Percentiles rank a stretch among this genome's conserved stretches.
Evolutionary conservation across 1,140 invertebrate genomes (phyloP).

Genomic region (Spodoptera litura): DNA sequence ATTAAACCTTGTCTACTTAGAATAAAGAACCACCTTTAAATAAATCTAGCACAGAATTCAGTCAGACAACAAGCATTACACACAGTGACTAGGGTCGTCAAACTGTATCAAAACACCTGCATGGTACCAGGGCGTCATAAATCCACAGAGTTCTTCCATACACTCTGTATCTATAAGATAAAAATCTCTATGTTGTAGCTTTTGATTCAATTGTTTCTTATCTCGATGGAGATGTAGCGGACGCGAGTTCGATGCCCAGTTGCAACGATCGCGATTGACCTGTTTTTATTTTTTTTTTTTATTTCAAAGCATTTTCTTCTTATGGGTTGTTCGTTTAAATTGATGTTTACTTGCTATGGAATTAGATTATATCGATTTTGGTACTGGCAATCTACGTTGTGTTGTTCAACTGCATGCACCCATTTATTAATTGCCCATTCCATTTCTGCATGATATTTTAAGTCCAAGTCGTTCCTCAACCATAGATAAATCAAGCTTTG

Average conservation of each 20-base stretch:
- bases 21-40: not conserved
- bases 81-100: conserved; percentile 9
- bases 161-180: conserved; percentile 45
- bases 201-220: conserved; percentile 71
- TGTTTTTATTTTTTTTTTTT: not conserved
- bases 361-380: not conserved
- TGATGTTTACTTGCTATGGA: not conserved
- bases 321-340: conserved; percentile 27
- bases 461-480: too few relatives aligned
- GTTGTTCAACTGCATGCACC: too few relatives aligned
- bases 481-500: too few relatives aligned
- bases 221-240: conserved; percentile 61
- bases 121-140: conserved; percentile 31
- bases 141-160: conserved; percentile 39
- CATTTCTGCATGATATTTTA: too few relatives aligned
- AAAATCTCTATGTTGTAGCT: conserved; percentile 54
- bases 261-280: conserved; percentile 49
- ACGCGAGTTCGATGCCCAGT: conserved; percentile 63
- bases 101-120: conserved; percentile 21
- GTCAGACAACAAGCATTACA: not conserved
- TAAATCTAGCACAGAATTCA: conserved; percentile 5
- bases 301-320: conserved; percentile 24
- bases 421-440: too few relatives aligned
- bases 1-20: too few relatives aligned
- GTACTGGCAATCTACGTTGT: not conserved